phyloP scores from a whole-genome alignment of 2,888 invertebrate genomes.

The Drosophila emarginata region DNA sequence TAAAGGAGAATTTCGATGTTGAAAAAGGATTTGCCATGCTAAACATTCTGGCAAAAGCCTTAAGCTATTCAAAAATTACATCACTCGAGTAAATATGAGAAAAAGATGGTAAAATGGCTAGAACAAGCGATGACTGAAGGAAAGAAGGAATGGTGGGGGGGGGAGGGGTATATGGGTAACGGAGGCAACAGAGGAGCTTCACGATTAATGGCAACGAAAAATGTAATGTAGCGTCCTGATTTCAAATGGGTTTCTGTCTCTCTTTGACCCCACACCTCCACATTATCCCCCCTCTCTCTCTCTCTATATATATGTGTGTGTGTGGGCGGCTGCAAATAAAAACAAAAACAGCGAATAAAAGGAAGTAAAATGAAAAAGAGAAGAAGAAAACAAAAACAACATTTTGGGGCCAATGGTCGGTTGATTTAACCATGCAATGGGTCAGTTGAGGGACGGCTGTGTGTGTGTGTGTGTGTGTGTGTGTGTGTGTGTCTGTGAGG shows the following conservation, averaged over 20 bases:
- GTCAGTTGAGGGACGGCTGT: slow-evolving; percentile 34
- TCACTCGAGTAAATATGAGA: slow-evolving; percentile 76
- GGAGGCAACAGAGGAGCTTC: slow-evolving; percentile 38
- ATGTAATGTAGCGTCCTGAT: slow-evolving; percentile 73
- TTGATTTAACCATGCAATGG: slow-evolving; percentile 77
- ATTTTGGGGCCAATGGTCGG: slow-evolving; percentile 49
- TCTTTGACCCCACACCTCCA: no score
- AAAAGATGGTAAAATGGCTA: slow-evolving; percentile 15
- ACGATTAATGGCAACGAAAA: slow-evolving; percentile 74
- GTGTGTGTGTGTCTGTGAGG: background rate
- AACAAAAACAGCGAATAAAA: slow-evolving; percentile 33
- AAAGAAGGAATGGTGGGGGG: background rate
- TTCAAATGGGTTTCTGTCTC: slow-evolving; percentile 57
- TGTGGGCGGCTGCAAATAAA: slow-evolving; percentile 26
- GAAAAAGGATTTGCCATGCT: slow-evolving; percentile 77
- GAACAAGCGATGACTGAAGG: slow-evolving; percentile 7
- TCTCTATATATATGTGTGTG: background rate
- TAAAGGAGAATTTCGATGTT: slow-evolving; percentile 60
- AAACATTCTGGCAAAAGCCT: slow-evolving; percentile 71
- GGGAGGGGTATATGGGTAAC: slow-evolving; percentile 11
- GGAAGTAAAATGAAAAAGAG: background rate
- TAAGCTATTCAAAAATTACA: slow-evolving; percentile 77
- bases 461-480: background rate
- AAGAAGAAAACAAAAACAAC: slow-evolving; percentile 27
- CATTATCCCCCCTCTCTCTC: background rate